Evolutionary conservation across 1,140 invertebrate genomes (phyloP).

Genomic region (Ceratitis capitata): DNA sequence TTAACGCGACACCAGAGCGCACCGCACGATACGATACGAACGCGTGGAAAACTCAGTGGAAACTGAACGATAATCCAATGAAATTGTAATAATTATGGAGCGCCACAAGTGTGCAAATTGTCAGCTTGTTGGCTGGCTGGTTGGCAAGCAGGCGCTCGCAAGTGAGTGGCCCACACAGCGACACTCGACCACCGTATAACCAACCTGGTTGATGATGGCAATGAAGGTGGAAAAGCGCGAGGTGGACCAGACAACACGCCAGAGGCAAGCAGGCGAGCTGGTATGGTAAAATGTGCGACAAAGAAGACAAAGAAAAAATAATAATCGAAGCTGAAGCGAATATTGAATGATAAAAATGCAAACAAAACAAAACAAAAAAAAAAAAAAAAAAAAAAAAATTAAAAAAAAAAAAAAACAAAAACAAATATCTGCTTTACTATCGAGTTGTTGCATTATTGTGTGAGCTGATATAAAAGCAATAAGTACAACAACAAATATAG

Average conservation of each 20-base stretch:
- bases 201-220: not conserved
- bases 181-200: not conserved
- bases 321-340: not conserved
- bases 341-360: not conserved
- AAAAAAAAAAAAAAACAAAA: not conserved
- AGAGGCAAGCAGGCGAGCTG: not conserved
- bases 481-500: not conserved
- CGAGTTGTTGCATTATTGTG: not conserved
- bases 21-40: constrained; percentile 27
- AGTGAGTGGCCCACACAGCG: not conserved
- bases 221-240: too few relatives aligned
- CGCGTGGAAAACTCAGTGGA: constrained; percentile 35
- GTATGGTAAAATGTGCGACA: not conserved
- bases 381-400: not conserved
- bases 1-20: constrained; percentile 15
- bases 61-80: constrained; percentile 38
- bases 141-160: not conserved
- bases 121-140: too few relatives aligned
- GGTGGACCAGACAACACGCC: too few relatives aligned
- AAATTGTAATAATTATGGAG: constrained; percentile 37
- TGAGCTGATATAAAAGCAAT: constrained; percentile 5
- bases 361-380: not conserved
- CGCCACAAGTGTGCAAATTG: constrained; percentile 23
- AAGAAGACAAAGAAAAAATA: too few relatives aligned
- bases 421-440: not conserved